Evolutionary conservation across 2,797 vertebrate genomes (phyloP), one percentile per base, ranked within the genome.

Genomic region (Pseudotriccus pelzelni): DNA sequence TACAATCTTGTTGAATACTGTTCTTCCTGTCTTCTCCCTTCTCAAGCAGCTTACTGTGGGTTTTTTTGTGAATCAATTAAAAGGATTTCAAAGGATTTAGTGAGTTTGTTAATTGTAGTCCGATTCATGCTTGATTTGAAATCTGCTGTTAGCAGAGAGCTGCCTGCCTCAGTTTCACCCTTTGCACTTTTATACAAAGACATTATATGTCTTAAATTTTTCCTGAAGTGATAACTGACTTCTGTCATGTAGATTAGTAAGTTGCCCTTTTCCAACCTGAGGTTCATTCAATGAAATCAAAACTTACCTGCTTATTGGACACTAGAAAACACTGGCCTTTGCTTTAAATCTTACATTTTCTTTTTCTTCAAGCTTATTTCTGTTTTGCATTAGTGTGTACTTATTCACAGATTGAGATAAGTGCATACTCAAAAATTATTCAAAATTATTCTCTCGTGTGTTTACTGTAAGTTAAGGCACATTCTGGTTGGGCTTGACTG

Each of bases 21-120:
- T 49, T 89, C 32, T 89, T 92, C 37, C 62, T 75, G 53, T 82
- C 58, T 92, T 89, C 39, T 79, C 2, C 2, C 39, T 72, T 68
- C 32, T 82, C 36, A 32, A 0, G 0, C 30, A 72, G 19, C 22
- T 87, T 62, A 23, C 22, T 75, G 23, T 67, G 23, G 0, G 20
- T n/a, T 59, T 92, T 90, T 23, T 44, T 88, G 20, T 80, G 73
- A 70, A 44, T 82, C 36, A 55, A 28, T 86, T 88, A 60, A 69
- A 90, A 60, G 13, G 3, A 14, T 76, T 92, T 56, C 55, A 82
- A 64, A 37, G 34, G 10, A 37, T 53, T 19, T 49, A 36, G 37
- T 62, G 44, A 62, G 24, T 75, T 89, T 93, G 58, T 82, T 84
- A 90, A 60, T 32, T 68, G 34, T 27, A 49, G 58, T 52, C 50